Percentiles rank a stretch among this genome's conserved stretches.
phyloP scores from a whole-genome alignment of 2,113 vertebrate genomes.

The Eulemur macaco region DNA sequence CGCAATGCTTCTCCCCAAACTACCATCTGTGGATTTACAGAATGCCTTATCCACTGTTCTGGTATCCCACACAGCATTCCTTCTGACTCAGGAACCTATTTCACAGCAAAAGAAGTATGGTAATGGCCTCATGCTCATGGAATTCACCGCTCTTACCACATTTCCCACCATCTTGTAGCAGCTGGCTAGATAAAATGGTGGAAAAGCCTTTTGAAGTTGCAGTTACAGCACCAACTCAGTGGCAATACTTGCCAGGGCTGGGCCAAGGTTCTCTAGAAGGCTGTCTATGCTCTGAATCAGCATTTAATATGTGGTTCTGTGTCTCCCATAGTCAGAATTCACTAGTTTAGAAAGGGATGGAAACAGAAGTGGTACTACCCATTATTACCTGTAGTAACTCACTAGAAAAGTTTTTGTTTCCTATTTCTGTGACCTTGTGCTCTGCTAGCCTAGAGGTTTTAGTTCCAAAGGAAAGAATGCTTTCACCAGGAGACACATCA shows the following conservation, averaged over 20 bases:
- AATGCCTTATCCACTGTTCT: background rate
- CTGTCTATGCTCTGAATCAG: background rate
- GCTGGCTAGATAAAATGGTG: too few relatives aligned
- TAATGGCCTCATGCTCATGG: background rate
- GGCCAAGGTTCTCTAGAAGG: background rate
- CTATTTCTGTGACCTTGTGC: background rate
- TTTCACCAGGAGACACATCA: background rate
- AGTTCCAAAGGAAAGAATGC: background rate
- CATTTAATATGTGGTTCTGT: background rate
- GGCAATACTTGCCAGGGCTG: background rate
- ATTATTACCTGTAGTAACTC: background rate
- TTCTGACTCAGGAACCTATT: background rate
- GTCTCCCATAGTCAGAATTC: background rate
- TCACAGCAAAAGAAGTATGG: background rate
- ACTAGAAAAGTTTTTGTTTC: background rate
- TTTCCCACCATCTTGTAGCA: background rate
- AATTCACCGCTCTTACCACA: background rate
- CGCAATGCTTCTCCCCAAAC: background rate
- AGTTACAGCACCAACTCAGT: background rate
- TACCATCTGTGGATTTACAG: background rate
- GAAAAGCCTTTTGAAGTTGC: background rate
- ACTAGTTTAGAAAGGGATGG: background rate
- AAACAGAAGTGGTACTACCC: background rate
- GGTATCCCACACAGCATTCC: background rate
- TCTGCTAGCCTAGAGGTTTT: background rate